Percentiles rank a stretch among this genome's conserved stretches.
Evolutionary conservation across 92 coral and sea anemone genomes (phyloP).

Genomic region (Scolanthus callimorphus): DNA sequence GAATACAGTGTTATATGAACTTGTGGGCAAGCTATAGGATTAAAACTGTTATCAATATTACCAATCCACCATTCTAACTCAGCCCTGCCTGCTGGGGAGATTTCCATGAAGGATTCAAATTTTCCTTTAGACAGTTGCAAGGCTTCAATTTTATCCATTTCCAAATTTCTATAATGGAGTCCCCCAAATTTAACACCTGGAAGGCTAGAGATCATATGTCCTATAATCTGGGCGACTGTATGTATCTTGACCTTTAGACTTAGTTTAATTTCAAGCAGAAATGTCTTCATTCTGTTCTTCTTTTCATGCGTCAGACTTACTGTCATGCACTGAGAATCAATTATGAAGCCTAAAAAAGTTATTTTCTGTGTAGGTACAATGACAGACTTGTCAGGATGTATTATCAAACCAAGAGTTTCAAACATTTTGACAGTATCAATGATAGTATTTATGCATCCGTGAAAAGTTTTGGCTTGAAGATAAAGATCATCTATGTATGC

Average conservation of each 20-base stretch:
- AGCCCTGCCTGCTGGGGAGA: slow-evolving; percentile 7
- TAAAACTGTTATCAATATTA: slow-evolving; percentile 37
- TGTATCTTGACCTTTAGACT: too few species aligned
- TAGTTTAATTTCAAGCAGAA: slow-evolving; percentile 6
- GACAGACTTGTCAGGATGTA: slow-evolving; percentile 42
- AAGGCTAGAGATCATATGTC: slow-evolving; percentile 39
- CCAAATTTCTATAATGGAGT: slow-evolving; percentile 37
- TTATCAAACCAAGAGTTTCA: slow-evolving; percentile 35
- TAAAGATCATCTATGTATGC: slow-evolving; percentile 50
- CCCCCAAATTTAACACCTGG: slow-evolving; percentile 56
- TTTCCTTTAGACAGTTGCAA: slow-evolving; percentile 29
- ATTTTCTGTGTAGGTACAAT: slow-evolving; percentile 25
- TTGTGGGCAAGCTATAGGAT: slow-evolving; percentile 20
- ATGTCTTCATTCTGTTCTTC: slow-evolving; percentile 14
- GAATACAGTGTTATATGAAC: slow-evolving; percentile 40
- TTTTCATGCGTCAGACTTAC: slow-evolving; percentile 34
- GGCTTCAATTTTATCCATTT: slow-evolving; percentile 30
- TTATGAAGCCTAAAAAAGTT: slow-evolving; percentile 31
- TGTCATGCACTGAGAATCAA: slow-evolving; percentile 42
- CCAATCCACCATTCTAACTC: slow-evolving; percentile 46
- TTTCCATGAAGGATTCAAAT: slow-evolving; percentile 30
- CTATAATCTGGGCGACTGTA: slow-evolving; percentile 36
- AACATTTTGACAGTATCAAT: slow-evolving; percentile 34
- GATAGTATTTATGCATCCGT: slow-evolving; percentile 31
- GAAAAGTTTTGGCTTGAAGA: slow-evolving; percentile 26